phyloP scores from a whole-genome alignment of 2,113 vertebrate species.

The Tupaia chinensis region DNA sequence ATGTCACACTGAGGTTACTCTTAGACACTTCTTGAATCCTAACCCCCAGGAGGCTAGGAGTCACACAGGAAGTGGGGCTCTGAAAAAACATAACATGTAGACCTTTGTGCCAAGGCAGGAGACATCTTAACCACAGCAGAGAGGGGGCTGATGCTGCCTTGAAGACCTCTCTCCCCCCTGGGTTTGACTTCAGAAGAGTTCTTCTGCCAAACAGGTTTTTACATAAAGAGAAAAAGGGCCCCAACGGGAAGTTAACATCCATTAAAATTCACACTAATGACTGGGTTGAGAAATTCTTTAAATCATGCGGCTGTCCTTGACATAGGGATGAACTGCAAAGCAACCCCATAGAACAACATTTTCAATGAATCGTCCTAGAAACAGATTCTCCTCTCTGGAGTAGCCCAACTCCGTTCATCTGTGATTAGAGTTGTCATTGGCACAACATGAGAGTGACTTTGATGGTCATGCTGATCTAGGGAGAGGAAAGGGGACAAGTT shows the following conservation, averaged over 20 bases:
- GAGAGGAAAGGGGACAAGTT: conserved; percentile 11
- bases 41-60: background rate
- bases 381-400: background rate
- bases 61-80: background rate
- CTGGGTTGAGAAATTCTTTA: background rate
- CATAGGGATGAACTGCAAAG: background rate
- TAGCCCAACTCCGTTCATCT: background rate
- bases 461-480: conserved; percentile 40
- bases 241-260: background rate
- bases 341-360: background rate
- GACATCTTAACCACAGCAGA: background rate
- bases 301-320: background rate
- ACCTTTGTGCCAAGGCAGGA: background rate
- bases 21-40: background rate
- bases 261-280: conserved; percentile 21
- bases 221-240: conserved; percentile 49
- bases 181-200: conserved; percentile 20
- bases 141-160: background rate
- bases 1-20: background rate
- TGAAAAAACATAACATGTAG: background rate
- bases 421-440: conserved; percentile 19
- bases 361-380: conserved; percentile 4
- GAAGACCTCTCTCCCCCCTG: background rate
- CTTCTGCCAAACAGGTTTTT: background rate
- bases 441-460: conserved; percentile 49